Base-by-base conservation (phyloP, 2,888 invertebrate genomes). In the Dyspetes luteomarginatus region DNA sequence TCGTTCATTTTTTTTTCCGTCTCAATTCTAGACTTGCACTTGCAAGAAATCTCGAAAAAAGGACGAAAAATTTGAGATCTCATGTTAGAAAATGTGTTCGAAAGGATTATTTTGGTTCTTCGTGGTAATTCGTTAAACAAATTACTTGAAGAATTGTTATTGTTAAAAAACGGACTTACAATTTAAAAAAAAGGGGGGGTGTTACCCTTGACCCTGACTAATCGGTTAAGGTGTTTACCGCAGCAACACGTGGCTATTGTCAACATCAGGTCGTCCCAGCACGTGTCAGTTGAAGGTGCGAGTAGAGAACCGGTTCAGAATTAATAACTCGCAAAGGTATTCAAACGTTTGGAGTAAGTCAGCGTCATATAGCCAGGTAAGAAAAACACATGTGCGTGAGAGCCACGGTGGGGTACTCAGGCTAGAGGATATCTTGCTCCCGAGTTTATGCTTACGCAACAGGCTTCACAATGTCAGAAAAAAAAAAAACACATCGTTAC, bases 251-350 rank as follows among this genome's bases (percentile, higher is more conserved):
- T 48, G 58, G 41, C 41, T 65, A 65, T 75, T 79, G 75, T 79
- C 64, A 74, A 71, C 64, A 69, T 36, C 62, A 69, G 58, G 69
- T 43, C 41, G 55, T 43, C 56, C 43, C 19, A 62, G 73, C 62
- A 52, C 67, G 22, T 19, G 65, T 65, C 79, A 58, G 30, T 50
- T 50, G 48, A 69, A 74, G 36, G 64, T 43, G 24, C 48, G 65
- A 69, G 28, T n/a, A 74, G 64, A 64, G 30, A 75, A 79, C 79
- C 79, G 79, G 79, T 79, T 75, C 56, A 30, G 69, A 79, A 75
- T 30, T 24, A 65, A 79, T 64, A 69, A 36, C 36, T 28, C 30
- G 5, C 62, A 36, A 67, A 67, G 60, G 52, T 68, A 17, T 15
- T 19, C 17, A n/a, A 69, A 43, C 12, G 45, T 17, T 17, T 30